Evolutionary conservation across 2,888 invertebrate genomes (phyloP).

Genomic region (Lasioglossum figueresi): DNA sequence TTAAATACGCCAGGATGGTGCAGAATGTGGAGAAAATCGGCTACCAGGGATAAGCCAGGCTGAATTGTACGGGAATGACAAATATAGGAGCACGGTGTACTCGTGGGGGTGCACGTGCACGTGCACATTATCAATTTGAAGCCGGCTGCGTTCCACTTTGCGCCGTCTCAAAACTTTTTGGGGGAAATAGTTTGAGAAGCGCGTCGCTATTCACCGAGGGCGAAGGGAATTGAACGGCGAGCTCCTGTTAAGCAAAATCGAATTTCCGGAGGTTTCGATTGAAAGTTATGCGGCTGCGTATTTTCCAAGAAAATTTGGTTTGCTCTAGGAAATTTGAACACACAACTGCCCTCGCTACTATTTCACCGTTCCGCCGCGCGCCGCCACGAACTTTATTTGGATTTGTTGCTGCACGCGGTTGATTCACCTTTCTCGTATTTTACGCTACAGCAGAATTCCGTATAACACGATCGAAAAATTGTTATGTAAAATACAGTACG

Average conservation of each 20-base stretch:
- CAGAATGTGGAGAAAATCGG: slow-evolving; percentile 57
- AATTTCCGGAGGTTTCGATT: slow-evolving; percentile 32
- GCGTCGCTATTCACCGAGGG: slow-evolving; percentile 22
- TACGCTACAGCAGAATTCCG: neutral
- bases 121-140: slow-evolving; percentile 50
- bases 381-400: neutral
- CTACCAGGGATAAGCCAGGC: slow-evolving; percentile 53
- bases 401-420: neutral
- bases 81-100: slow-evolving; percentile 29
- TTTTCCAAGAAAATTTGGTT: slow-evolving; percentile 24
- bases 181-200: slow-evolving; percentile 43
- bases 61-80: slow-evolving; percentile 61
- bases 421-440: neutral
- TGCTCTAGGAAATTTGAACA: neutral
- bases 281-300: slow-evolving; percentile 27
- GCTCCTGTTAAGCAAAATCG: slow-evolving; percentile 1
- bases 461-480: neutral
- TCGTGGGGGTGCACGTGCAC: slow-evolving; percentile 16
- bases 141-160: slow-evolving; percentile 31
- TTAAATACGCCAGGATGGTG: slow-evolving; percentile 50
- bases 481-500: no score
- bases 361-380: neutral
- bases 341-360: slow-evolving; percentile 1
- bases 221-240: neutral
- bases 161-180: slow-evolving; percentile 39